A percentile compares a stretch with the other conserved stretches of the same genome.
phyloP scores from a whole-genome alignment of 2,797 vertebrate genomes.

The Sebastes itinus region DNA sequence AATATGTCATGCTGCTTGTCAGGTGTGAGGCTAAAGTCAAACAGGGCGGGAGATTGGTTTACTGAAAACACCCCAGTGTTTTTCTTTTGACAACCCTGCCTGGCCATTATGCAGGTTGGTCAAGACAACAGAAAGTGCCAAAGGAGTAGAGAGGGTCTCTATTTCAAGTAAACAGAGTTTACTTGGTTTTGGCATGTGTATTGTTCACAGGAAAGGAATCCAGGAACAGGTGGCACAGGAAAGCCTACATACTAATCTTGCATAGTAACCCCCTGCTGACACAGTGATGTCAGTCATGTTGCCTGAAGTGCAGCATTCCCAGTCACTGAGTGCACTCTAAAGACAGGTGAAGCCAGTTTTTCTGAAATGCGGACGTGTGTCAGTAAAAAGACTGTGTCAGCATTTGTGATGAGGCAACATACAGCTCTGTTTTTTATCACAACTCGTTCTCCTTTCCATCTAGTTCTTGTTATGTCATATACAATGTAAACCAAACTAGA shows the following conservation, averaged over 20 bases:
- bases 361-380: not conserved
- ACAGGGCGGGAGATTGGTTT: conserved; percentile 51
- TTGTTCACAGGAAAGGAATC: conserved; percentile 11
- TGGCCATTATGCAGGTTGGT: conserved; percentile 44
- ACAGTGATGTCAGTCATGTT: conserved; percentile 45
- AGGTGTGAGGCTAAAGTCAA: conserved; percentile 36
- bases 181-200: not conserved
- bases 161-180: conserved; percentile 57
- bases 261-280: conserved; percentile 2
- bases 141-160: conserved; percentile 31
- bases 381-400: conserved; percentile 30
- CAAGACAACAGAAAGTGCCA: conserved; percentile 46
- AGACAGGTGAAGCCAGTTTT: conserved; percentile 61
- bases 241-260: conserved; percentile 47
- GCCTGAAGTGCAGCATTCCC: conserved; percentile 76
- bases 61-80: conserved; percentile 68
- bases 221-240: conserved; percentile 61
- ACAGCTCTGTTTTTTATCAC: not conserved
- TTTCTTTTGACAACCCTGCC: conserved; percentile 36
- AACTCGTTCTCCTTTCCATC: not conserved
- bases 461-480: not conserved
- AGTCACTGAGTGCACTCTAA: conserved; percentile 27
- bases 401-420: conserved; percentile 32
- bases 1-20: conserved; percentile 60
- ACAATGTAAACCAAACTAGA: not conserved